phyloP scores from a whole-genome alignment of 1,140 invertebrate species.

The Euura lappo region DNA sequence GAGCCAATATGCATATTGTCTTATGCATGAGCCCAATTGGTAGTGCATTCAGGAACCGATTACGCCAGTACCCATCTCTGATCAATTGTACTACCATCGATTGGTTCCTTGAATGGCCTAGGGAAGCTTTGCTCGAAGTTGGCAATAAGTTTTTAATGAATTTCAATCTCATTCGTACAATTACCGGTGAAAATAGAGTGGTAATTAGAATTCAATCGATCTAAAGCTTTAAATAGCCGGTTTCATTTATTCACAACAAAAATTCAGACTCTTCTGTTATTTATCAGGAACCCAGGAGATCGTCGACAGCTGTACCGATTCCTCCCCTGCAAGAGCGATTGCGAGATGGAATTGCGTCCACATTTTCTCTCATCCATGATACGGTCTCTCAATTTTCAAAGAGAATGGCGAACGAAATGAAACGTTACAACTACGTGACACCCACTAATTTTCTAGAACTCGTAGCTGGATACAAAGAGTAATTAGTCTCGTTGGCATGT shows the following conservation, averaged over 20 bases:
- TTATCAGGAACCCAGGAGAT: constrained; percentile 28
- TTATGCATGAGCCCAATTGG: constrained; percentile 88
- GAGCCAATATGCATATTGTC: constrained; percentile 80
- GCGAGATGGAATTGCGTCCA: constrained; percentile 68
- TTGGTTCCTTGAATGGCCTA: constrained; percentile 88
- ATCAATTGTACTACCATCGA: constrained; percentile 88
- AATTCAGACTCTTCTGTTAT: too few relatives aligned
- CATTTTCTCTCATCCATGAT: constrained; percentile 80
- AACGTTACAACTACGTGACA: constrained; percentile 85
- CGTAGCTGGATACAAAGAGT: constrained; percentile 82
- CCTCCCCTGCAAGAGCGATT: constrained; percentile 63
- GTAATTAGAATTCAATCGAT: constrained; percentile 32
- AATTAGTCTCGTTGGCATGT: constrained; percentile 36
- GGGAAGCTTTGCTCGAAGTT: constrained; percentile 84
- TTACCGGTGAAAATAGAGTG: constrained; percentile 63
- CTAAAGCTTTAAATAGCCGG: too few relatives aligned
- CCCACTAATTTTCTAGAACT: constrained; percentile 85
- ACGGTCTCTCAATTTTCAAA: constrained; percentile 73
- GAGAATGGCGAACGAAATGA: constrained; percentile 77
- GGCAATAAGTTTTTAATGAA: constrained; percentile 73
- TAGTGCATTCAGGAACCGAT: constrained; percentile 75
- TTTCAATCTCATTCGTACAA: constrained; percentile 70
- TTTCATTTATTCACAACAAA: too few relatives aligned
- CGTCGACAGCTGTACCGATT: constrained; percentile 28
- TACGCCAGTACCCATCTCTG: constrained; percentile 84